Base-by-base conservation (phyloP, 2,113 vertebrate species). In the Epinephelus fuscoguttatus region DNA sequence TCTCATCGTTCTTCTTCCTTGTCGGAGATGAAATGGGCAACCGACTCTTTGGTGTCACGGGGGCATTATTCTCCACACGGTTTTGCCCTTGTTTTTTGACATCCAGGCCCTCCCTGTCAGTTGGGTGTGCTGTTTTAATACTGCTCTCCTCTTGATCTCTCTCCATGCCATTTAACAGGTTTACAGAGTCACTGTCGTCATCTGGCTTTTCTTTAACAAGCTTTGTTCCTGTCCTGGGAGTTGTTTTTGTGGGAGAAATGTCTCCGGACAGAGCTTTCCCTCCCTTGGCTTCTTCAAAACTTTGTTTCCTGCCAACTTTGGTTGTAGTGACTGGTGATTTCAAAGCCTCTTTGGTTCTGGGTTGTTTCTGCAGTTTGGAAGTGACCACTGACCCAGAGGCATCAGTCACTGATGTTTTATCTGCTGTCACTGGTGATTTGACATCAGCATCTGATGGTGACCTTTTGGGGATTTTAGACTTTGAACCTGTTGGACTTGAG, bases 401-500 rank as follows among this genome's bases (percentile, higher is more conserved):
- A 30, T 87, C 82, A 4, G 52, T 17, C 10, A 23, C 45, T 56
- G 68, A 50, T 13, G 80, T 64, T 88, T 92, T 88, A 84, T 93
- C 90, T 27, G 79, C 12, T 19, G 86, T 78, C 23, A 80, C 80
- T 19, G 85, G 85, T 23, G 90, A 87, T 88, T 94, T 95, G 19
- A 84, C 53, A 3, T 87, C 88, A 64, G 73, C 14, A 11, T 94
- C 94, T 63, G 85, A 89, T 53, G 80, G 14, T 10, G 84, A 70
- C 80, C 90, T 93, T 87, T 94, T 94, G 12, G 93, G 94, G 70
- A 95, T 94, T 92, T 93, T 95, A 40, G 93, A 93, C 85, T 93
- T 95, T 60, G 74, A 64, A 45, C 57, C 42, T 5, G 71, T 73
- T 21, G 23, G 45, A 30, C 68, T 56, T 3, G 82, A 66, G n/a